Evolutionary conservation across 2,888 invertebrate genomes (phyloP), one percentile per base, ranked within the genome.

Genomic region (Nipponacmea schrenckii): DNA sequence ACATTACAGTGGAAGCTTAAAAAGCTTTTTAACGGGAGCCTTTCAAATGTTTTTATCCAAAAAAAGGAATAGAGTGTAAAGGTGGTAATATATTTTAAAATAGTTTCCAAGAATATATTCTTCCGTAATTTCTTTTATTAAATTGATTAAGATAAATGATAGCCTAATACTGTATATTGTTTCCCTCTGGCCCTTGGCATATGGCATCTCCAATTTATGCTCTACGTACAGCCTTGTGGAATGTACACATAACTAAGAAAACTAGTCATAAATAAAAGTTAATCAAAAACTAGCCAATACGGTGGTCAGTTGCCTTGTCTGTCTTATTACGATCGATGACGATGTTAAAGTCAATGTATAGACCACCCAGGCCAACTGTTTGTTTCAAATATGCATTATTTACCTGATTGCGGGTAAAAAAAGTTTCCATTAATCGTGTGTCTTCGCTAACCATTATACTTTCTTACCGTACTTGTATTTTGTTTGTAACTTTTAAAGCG

Each of bases 261-360:
- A 39, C 39, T 39, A 39, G 39, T 39, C 39, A 39, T 39, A 39
- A 39, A 39, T 39, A 39, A 39, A 39, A 39, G 39, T 39, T 39
- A 39, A 39, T 39, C 39, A 39, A 39, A 39, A 10, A 56, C 56
- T 56, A 56, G 56, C 56, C 56, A 56, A 56, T 56, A 56, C 56
- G 24, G 24, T 56, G 56, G 56, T 56, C 56, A 56, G n/a, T 56
- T 56, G 56, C 12, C 56, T 56, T 56, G 56, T 20, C 24, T 56
- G 56, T 56, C 20, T 56, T 10, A 12, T 24, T 24, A 24, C 56
- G 56, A 56, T 56, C 56, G 56, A 56, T 56, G 56, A 24, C 20
- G 56, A 56, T 56, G 56, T 24, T 56, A 24, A 39, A 20, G 56
- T 24, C 56, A 56, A 24, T 20, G 20, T 56, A 24, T 24, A 56